Evolutionary conservation across 2,797 vertebrate species (phyloP).

Genomic region (Rhinophrynus dorsalis): DNA sequence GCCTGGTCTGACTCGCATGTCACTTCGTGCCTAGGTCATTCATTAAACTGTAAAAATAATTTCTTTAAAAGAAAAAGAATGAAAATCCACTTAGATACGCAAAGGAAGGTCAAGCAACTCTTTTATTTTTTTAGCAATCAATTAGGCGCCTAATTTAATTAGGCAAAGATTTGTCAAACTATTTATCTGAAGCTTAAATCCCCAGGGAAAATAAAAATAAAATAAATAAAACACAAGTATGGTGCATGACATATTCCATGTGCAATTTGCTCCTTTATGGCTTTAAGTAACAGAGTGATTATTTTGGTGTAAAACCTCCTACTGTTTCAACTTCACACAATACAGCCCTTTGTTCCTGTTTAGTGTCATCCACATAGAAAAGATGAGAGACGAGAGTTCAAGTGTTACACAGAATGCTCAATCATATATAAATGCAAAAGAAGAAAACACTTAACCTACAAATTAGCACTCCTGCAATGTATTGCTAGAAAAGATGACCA

Average conservation of each 20-base stretch:
- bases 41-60: conserved; percentile 46
- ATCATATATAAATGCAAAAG: too few relatives aligned
- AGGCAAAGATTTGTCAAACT: conserved; percentile 43
- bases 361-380: too few relatives aligned
- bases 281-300: too few relatives aligned
- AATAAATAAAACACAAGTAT: conserved; percentile 6
- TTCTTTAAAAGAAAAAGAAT: conserved; percentile 27
- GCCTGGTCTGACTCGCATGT: conserved; percentile 42
- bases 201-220: conserved; percentile 13
- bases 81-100: conserved; percentile 41
- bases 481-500: too few relatives aligned
- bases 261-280: neutral
- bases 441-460: too few relatives aligned
- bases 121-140: conserved; percentile 48
- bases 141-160: conserved; percentile 48
- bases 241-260: conserved; percentile 25
- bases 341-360: too few relatives aligned
- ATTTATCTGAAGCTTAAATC: conserved; percentile 25
- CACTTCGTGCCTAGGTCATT: conserved; percentile 35
- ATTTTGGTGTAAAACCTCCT: neutral
- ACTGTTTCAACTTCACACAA: too few relatives aligned
- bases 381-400: too few relatives aligned
- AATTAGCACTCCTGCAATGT: too few relatives aligned
- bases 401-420: too few relatives aligned
- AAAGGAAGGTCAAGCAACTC: conserved; percentile 41